Evolutionary conservation across 2,797 vertebrate species (phyloP), one percentile per base, ranked within the genome.

Genomic region (Ataeniobius toweri): DNA sequence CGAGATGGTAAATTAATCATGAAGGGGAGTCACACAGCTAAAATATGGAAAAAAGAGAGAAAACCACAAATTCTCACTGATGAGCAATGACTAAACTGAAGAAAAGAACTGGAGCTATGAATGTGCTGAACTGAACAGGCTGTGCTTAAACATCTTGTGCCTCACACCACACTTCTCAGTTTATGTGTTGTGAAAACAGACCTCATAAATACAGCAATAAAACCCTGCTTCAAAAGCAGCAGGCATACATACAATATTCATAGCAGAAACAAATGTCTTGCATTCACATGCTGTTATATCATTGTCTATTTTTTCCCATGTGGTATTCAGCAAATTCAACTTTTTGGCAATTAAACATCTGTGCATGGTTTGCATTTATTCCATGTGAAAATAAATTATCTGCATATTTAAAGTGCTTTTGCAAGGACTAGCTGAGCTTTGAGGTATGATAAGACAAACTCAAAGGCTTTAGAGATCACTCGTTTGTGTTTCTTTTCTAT

Each of bases 1-100:
- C 77, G 70, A 70, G 58, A 73, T 76, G n/a, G 78, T 91, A 80
- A 92, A 94, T 94, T 85, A 91, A 91, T 91, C 83, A 93, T 91
- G 67, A 74, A 68, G 65, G 39, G 20, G 65, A 77, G 80, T 80
- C 76, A 87, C 55, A 70, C n/a, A 59, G 63, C 68, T 39, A n/a
- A 51, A 76, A 61, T 9, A 67, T 36, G 18, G 63, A 56, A 68
- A 13, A 46, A 48, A 24, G 58, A 67, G 41, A 44, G 68, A 75
- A 56, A 63, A 51, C 68, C 73, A 48, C 46, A 16, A 18, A 55
- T 63, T 61, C 18, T 58, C 31, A 68, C 75, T 80, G 73, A 85
- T 79, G 83, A 83, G 77, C 14, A 73, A 89, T 81, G 82, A 74
- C 73, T 75, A 75, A 79, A 78, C 75, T 77, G 70, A 81, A 72